Evolutionary conservation across 2,797 vertebrate species (phyloP).

Genomic region (Anguilla megastoma): DNA sequence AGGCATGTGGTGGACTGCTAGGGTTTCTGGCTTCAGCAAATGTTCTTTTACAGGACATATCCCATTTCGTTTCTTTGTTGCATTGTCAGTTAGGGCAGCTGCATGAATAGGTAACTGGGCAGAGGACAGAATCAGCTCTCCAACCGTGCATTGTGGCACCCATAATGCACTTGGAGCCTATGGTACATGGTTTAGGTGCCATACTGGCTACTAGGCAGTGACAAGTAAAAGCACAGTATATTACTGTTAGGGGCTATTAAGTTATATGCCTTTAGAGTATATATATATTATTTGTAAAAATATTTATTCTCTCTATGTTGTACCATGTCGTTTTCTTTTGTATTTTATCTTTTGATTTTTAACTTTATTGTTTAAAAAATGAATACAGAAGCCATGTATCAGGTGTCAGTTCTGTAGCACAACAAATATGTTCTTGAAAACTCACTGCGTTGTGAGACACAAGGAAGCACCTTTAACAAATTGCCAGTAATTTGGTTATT

Average conservation of each 20-base stretch:
- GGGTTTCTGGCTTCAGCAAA: constrained; percentile 24
- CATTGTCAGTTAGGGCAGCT: not conserved
- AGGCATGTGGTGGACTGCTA: constrained; percentile 27
- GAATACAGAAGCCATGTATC: not conserved
- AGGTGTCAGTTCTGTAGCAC: not conserved
- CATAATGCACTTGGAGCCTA: not conserved
- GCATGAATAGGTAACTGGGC: too few relatives aligned
- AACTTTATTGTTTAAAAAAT: not conserved
- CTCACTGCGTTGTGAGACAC: not conserved
- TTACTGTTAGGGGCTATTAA: not conserved
- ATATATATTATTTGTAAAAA: not conserved
- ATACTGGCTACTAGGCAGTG: not conserved
- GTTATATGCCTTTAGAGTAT: not conserved
- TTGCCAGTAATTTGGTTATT: not conserved
- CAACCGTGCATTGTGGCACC: not conserved
- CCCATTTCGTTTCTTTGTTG: not conserved
- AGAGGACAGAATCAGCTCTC: not conserved
- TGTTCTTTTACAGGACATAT: not conserved
- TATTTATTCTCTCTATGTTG: not conserved
- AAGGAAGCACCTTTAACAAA: not conserved
- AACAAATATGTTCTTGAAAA: not conserved
- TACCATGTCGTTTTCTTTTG: not conserved
- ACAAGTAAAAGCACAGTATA: not conserved
- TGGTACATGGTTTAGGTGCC: not conserved
- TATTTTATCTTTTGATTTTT: not conserved